Base-by-base conservation (phyloP, 64 coral and sea anemone species). In the Anthopleura sola region DNA sequence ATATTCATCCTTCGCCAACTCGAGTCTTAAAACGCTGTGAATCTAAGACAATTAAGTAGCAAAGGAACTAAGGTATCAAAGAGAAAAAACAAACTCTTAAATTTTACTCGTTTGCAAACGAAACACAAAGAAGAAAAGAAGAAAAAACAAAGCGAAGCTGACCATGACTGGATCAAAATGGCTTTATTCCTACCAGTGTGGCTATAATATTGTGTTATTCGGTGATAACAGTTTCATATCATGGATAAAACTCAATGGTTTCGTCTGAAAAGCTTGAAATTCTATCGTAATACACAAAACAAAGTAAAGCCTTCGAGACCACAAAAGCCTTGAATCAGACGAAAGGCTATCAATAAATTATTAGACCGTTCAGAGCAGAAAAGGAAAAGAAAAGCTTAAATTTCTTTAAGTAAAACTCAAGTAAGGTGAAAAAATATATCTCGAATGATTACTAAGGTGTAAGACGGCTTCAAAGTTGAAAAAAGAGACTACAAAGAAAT, bases 311-410 rank as follows among this genome's bases (percentile, higher is more conserved):
- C 75, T 37, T 37, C 76, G 24, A 79, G 38, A 47, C 37, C 76
- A 47, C 37, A 23, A 53, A 79, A 79, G 20, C 76, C 66, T 48
- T 79, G 76, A 79, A 48, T 28, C 76, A 79, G 76, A 79, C 76
- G 76, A 79, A 79, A 79, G 38, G 36, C 6, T 79, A 79, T 79
- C 76, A 79, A 79, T 79, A 79, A 79, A 79, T 79, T 44, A 79
- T 79, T 33, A 28, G 15, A 79, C 76, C 19, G 76, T 79, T 47
- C 76, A 48, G 38, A 32, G n/a, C n/a, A 44, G 15, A 79, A 79
- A 20, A 79, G 21, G 6, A 79, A 79, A 79, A 38, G 76, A 79
- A 79, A 46, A 23, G 9, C 37, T 47, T 11, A 8, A 23, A 79
- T 79, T 8, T 47, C 39, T 79, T 23, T 13, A 48, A 18, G 76